phyloP scores from a whole-genome alignment of 2,113 vertebrate genomes.

The Ictalurus punctatus region DNA sequence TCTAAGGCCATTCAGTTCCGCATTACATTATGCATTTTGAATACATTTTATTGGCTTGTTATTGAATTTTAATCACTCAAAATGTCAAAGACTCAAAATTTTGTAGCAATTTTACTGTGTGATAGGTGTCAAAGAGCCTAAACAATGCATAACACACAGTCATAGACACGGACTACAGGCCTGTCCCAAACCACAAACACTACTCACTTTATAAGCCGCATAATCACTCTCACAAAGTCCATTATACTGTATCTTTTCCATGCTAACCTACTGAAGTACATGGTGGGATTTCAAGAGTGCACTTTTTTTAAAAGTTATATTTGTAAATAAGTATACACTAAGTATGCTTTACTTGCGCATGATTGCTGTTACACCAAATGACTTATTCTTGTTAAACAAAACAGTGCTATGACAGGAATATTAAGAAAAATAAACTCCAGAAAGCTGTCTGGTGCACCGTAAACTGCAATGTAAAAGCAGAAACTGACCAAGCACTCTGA shows the following conservation, averaged over 20 bases:
- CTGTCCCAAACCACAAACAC: not conserved
- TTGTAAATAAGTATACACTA: no score
- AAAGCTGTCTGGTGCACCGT: not conserved
- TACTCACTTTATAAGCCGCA: not conserved
- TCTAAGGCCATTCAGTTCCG: not conserved
- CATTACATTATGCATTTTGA: no score
- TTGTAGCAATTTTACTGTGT: not conserved
- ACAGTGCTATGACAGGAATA: no score
- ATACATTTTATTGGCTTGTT: no score
- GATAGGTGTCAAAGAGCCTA: not conserved
- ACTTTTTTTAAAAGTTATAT: not conserved
- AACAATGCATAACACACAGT: not conserved
- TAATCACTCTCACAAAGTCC: not conserved
- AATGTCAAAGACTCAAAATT: no score
- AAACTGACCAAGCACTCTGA: no score
- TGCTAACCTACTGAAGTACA: not conserved
- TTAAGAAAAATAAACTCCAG: no score
- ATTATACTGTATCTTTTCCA: not conserved
- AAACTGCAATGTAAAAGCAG: not conserved
- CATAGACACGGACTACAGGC: not conserved
- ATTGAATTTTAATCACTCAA: no score
- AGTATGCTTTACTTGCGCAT: not conserved
- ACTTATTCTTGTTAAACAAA: not conserved
- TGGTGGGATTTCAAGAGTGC: not conserved
- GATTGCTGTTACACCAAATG: not conserved